Evolutionary conservation across 2,888 invertebrate species (phyloP), one percentile per base, ranked within the genome.

Genomic region (Euplexia lucipara): DNA sequence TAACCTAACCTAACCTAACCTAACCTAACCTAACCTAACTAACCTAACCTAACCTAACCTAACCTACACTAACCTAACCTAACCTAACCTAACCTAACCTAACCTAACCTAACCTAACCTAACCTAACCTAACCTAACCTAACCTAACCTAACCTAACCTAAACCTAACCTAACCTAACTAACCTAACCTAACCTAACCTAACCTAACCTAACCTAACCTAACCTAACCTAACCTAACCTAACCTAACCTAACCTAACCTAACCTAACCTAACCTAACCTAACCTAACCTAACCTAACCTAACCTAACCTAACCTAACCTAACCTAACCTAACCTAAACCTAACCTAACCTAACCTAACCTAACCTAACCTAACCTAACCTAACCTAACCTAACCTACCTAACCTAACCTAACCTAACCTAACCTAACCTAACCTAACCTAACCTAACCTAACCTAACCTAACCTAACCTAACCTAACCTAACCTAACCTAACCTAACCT

Each of bases 1-100:
- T 63, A 63, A 63, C 63, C 62, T 63, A 63, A 63, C 63, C 63
- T 63, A 62, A 62, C 62, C 63, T 57, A 63, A 56, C 63, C 62
- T 63, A 63, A 63, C 62, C 62, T 63, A 63, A 57, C 56, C 63
- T 49, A 57, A 63, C 63, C 63, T 63, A 63, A 63, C 54, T 56
- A 62, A 62, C 62, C 61, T 45, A 61, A 61, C 47, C 47, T 47
- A 47, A 47, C 47, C 47, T 47, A 64, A 58, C n/a, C n/a, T n/a
- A n/a, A n/a, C n/a, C n/a, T n/a, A n/a, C n/a, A n/a, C n/a, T n/a
- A n/a, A n/a, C n/a, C 64, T 45, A 45, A 64, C 56, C 63, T 57
- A 57, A 63, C 56, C 63, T 20, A 20, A 41, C 20, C 56, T 47
- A 54, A 56, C 63, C 64, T 64, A 64, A 64, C 64, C 64, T 64